Evolutionary conservation across 2,888 invertebrate species (phyloP).

Genomic region (Netelia inedita): DNA sequence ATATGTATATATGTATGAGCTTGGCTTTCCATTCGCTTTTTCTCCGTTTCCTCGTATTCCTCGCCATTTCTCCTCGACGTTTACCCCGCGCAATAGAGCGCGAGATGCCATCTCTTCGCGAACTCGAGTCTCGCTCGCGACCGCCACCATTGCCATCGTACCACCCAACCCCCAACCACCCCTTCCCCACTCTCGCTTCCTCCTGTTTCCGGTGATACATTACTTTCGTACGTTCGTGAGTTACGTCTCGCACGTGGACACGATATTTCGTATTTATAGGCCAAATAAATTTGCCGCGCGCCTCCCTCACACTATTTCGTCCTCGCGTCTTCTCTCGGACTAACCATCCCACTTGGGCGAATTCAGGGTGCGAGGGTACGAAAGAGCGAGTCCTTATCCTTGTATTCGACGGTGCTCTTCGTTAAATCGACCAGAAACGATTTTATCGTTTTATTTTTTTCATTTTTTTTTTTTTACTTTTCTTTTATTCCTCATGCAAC

Average conservation of each 20-base stretch:
- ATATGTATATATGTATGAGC: constrained; percentile 23
- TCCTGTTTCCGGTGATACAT: constrained; percentile 66
- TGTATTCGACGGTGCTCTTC: constrained; percentile 43
- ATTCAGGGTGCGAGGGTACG: constrained; percentile 11
- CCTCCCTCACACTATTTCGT: constrained; percentile 56
- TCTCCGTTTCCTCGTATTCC: constrained; percentile 41
- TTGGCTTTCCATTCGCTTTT: constrained; percentile 64
- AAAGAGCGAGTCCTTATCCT: constrained; percentile 51
- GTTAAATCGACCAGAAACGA: constrained; percentile 54
- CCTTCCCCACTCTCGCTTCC: constrained; percentile 49
- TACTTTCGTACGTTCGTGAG: constrained; percentile 69
- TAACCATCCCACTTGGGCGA: constrained; percentile 38
- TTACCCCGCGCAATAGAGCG: constrained; percentile 65
- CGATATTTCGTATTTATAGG: constrained; percentile 73
- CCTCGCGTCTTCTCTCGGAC: constrained; percentile 39
- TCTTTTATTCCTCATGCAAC: neutral
- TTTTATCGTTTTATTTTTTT: constrained; percentile 13
- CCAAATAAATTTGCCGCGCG: constrained; percentile 70
- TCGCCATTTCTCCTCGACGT: constrained; percentile 66
- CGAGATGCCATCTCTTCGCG: constrained; percentile 66
- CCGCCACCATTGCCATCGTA: constrained; percentile 16
- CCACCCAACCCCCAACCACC: neutral
- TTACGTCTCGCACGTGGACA: constrained; percentile 71
- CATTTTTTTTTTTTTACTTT: neutral
- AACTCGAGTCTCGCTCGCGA: constrained; percentile 51